Evolutionary conservation across 2,113 vertebrate species (phyloP).

Genomic region (Benitochromis conjunctus): DNA sequence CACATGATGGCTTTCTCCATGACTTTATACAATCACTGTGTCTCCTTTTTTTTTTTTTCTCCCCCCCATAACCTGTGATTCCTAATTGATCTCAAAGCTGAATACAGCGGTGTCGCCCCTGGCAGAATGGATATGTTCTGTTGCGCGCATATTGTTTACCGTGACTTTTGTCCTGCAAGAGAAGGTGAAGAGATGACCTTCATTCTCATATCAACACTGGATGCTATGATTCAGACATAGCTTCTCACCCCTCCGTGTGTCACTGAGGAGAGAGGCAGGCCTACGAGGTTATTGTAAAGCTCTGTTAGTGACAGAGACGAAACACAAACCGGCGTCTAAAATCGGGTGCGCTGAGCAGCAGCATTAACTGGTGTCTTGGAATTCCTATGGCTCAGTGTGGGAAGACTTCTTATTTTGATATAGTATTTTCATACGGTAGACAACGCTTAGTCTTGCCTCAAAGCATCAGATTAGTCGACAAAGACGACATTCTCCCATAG

Average conservation of each 20-base stretch:
- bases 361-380: slow-evolving; percentile 42
- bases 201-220: background rate
- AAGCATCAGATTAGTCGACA: slow-evolving; percentile 37
- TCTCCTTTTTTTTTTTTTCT: background rate
- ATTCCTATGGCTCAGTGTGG: slow-evolving; percentile 15
- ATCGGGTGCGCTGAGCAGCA: background rate
- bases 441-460: slow-evolving; percentile 15
- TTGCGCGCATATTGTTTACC: background rate
- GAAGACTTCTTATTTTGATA: slow-evolving; percentile 37
- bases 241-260: background rate
- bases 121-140: background rate
- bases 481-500: slow-evolving; percentile 44
- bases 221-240: slow-evolving; percentile 19
- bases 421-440: slow-evolving; percentile 51
- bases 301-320: background rate
- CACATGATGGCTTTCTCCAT: background rate
- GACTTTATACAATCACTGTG: background rate
- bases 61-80: background rate
- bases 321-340: background rate
- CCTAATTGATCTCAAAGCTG: background rate
- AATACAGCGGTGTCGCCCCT: background rate
- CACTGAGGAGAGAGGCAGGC: background rate
- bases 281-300: background rate
- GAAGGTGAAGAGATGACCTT: background rate
- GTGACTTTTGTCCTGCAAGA: background rate